phyloP scores from a whole-genome alignment of 2,113 vertebrate genomes.

The Dendrocopos noguchii region DNA sequence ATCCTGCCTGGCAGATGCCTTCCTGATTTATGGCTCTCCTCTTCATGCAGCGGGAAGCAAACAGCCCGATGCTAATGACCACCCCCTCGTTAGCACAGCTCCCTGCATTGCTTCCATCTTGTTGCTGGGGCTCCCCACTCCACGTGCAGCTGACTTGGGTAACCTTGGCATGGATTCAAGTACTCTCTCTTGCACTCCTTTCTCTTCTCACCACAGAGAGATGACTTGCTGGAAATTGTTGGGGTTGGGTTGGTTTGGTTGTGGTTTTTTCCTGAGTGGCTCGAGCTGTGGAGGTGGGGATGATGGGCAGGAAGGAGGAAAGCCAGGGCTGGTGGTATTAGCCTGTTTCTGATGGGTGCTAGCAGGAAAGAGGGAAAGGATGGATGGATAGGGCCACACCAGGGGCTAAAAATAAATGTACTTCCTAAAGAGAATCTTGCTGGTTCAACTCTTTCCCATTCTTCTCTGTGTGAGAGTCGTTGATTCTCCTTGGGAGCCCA shows the following conservation, averaged over 20 bases:
- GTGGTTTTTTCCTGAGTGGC: not conserved
- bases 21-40: slow-evolving; percentile 53
- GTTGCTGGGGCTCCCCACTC: not conserved
- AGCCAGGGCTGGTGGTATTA: not conserved
- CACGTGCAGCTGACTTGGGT: not conserved
- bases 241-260: too few relatives aligned
- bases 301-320: not conserved
- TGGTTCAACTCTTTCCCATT: slow-evolving; percentile 54
- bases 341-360: rapidly evolving
- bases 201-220: rapidly evolving
- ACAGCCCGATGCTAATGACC: slow-evolving; percentile 1
- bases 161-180: not conserved
- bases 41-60: not conserved
- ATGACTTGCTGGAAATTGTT: not conserved
- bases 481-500: slow-evolving; percentile 55
- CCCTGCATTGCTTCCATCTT: not conserved
- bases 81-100: not conserved
- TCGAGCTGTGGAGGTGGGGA: not conserved
- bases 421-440: slow-evolving; percentile 54
- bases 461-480: not conserved
- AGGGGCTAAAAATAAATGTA: slow-evolving; percentile 50
- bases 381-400: not conserved
- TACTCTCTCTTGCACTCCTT: not conserved
- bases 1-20: slow-evolving; percentile 11
- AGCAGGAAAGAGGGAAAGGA: not conserved